Evolutionary conservation across 2,113 vertebrate species (phyloP).

Genomic region (Tinamus guttatus): DNA sequence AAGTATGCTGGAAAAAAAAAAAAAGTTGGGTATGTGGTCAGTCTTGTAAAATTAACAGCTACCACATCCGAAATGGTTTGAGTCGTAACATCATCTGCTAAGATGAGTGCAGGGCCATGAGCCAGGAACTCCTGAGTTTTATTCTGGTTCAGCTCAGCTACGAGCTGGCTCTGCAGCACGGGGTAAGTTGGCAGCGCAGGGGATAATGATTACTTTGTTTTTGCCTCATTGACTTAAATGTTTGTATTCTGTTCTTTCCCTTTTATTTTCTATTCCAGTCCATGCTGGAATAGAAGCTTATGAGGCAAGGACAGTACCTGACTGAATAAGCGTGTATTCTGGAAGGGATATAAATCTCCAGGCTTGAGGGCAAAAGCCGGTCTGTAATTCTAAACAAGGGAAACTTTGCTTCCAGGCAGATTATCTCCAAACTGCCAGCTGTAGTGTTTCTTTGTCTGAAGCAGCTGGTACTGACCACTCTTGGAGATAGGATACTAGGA

Average conservation of each 20-base stretch:
- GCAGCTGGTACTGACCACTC: constrained; percentile 68
- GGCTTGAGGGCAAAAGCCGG: not conserved
- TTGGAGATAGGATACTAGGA: constrained; percentile 8
- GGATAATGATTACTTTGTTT: not conserved
- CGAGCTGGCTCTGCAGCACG: not conserved
- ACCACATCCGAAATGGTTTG: not conserved
- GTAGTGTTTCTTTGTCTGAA: constrained; percentile 54
- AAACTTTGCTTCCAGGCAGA: constrained; percentile 52
- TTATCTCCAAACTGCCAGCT: constrained; percentile 57
- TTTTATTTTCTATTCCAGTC: not conserved
- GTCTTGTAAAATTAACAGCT: not conserved
- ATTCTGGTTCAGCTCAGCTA: not conserved
- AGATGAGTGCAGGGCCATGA: not conserved
- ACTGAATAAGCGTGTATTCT: not conserved
- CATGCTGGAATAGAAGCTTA: not conserved
- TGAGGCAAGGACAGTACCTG: not conserved
- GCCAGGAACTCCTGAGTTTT: not conserved
- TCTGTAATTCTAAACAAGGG: not conserved
- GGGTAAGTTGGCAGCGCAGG: not conserved
- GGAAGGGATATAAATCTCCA: not conserved
- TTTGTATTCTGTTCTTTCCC: not conserved
- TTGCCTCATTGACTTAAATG: not conserved
- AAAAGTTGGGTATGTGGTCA: not conserved
- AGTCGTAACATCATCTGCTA: not conserved
- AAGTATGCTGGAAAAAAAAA: not conserved